These are phyloP conservation scores for Dicyrtoma fusca DNA, from an alignment of 2,888 invertebrate genomes.

Conservation along the genomic window DNA sequence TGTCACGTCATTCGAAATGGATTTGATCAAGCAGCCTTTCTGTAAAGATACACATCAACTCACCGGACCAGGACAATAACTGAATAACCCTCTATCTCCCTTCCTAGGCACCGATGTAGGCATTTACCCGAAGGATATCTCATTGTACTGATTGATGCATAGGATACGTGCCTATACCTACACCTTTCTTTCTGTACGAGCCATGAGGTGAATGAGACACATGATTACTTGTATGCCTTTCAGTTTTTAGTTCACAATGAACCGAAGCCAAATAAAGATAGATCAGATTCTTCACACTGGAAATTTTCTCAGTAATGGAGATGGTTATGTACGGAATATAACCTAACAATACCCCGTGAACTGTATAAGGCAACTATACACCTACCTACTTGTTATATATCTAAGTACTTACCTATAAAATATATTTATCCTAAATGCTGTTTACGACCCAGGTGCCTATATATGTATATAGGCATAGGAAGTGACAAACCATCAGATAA, in stretches of 20 bases:
- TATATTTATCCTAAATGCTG: background rate
- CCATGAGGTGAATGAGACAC: conserved; percentile 14
- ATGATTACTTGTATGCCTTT: conserved; percentile 30
- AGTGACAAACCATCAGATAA: background rate
- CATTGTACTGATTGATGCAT: too few species aligned
- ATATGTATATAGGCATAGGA: too few species aligned
- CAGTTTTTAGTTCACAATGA: conserved; percentile 5
- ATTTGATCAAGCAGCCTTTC: conserved; percentile 15
- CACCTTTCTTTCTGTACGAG: background rate
- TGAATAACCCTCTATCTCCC: background rate
- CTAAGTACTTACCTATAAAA: too few species aligned
- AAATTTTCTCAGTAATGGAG: background rate
- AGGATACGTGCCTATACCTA: background rate
- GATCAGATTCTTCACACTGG: conserved; percentile 5
- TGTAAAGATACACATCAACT: background rate
- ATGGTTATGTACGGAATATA: too few species aligned
- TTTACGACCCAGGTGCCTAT: too few species aligned
- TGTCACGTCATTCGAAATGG: conserved; percentile 30
- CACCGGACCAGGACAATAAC: too few species aligned
- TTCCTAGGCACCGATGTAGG: background rate
- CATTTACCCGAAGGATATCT: background rate
- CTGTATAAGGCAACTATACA: too few species aligned
- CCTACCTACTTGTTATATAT: too few species aligned
- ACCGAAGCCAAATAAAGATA: conserved; percentile 24
- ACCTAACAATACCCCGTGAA: too few species aligned